Percentiles rank a stretch among this genome's conserved stretches.
Evolutionary conservation across 2,888 invertebrate species (phyloP).

Genomic region (Chymomyza fuscimana): DNA sequence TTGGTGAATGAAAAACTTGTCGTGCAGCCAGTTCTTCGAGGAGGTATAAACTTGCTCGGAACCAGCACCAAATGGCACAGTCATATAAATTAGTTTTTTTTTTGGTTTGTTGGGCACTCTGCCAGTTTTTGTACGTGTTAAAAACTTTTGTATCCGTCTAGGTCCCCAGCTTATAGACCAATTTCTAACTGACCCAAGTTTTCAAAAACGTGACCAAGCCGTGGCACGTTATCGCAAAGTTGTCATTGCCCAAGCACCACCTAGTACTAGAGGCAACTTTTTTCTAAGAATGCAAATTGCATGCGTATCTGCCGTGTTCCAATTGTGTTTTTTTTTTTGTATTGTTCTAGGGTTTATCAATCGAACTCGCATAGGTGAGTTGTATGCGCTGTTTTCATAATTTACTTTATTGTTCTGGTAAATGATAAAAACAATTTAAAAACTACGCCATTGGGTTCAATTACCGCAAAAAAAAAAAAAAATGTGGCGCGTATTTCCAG

Average conservation of each 20-base stretch:
- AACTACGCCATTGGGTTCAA: slow-evolving; percentile 48
- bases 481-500: slow-evolving; percentile 29
- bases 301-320: slow-evolving; percentile 4
- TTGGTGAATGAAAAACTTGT: slow-evolving; percentile 49
- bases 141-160: not conserved
- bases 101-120: no score
- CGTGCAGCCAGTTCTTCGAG: not conserved
- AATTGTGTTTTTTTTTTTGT: not conserved
- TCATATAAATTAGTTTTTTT: not conserved
- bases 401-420: not conserved
- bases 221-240: not conserved
- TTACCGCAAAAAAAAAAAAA: slow-evolving; percentile 22
- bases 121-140: not conserved
- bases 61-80: not conserved
- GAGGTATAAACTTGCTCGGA: not conserved
- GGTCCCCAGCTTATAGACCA: not conserved
- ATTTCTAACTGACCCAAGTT: not conserved
- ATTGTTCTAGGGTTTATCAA: slow-evolving; percentile 26
- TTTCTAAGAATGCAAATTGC: not conserved
- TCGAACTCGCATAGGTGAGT: slow-evolving; percentile 20
- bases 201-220: not conserved
- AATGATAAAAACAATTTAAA: not conserved
- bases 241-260: no score
- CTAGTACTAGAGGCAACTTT: not conserved
- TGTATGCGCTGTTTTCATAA: not conserved